Base-by-base conservation (phyloP, 2,888 invertebrate genomes). In the Clitarchus hookeri region DNA sequence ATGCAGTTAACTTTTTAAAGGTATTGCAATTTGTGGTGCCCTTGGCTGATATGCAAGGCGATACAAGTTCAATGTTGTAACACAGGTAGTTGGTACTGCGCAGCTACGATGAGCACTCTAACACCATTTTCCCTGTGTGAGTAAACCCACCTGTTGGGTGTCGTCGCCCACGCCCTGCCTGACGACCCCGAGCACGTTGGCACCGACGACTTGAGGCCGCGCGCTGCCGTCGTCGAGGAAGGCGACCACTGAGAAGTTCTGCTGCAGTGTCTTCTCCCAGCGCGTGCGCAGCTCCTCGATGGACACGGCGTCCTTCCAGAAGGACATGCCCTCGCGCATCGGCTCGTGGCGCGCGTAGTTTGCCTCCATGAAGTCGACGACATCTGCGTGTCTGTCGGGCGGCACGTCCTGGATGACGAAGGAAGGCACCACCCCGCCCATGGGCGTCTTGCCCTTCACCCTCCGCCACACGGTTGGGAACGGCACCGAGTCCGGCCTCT, bases 361-460 rank as follows among this genome's bases (percentile, higher is more conserved):
- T 0, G 89, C 90, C 0, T 89, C 89, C 89, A 94, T 91, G 87
- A 92, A 90, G 0, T 91, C 90, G 0, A 93, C 88, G 0, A 92
- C 92, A 0, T 90, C 89, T 0, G 92, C 92, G 84, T 90, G 89
- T 89, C 92, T 89, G 16, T 93, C 93, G 1, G 91, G 91, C 0
- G 93, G 92, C 19, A 93, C 89, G 88, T 94, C 93, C 88, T 93
- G 93, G 86, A 94, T 90, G 12, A 92, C 92, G 87, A 92, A 93
- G 89, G 92, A 92, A 89, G 90, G 89, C 11, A 90, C 88, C 36
- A 87, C 87, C 86, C 90, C 89, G 0, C 89, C 88, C 54, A 89
- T 88, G 44, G 89, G 88, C 36, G 86, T 87, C 23, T 87, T 84
- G 2, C 91, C 91, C 9, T 91, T 89, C 89, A 93, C 93, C 9